Base-by-base conservation (phyloP, 2,888 invertebrate genomes). In the Nomada goodeniana region DNA sequence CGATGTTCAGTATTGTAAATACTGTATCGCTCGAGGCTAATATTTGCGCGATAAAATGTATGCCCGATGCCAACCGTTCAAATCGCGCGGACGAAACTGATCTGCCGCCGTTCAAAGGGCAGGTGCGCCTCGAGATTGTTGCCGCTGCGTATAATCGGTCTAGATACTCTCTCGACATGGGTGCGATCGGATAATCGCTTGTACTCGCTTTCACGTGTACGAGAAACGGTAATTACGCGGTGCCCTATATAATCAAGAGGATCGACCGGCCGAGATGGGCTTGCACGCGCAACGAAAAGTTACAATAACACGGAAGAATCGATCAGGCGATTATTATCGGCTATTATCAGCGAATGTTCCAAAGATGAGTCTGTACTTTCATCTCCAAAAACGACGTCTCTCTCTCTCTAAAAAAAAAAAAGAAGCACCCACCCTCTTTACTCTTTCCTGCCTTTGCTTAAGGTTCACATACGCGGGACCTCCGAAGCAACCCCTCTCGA, bases 51-150 rank as follows among this genome's bases (percentile, higher is more conserved):
- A 60, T 26, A 26, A 65, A 61, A 61, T 61, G 50, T 65, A 59
- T 29, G 23, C 68, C 2, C 47, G 1, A 15, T 47, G 18, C 11
- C 11, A 13, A 47, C 15, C n/a, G 1, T 20, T 0, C 5, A 18
- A 77, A 72, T 67, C 36, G 44, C n/a, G 47, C 1, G 4, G 11
- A n/a, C n/a, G 53, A 53, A 26, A 5, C 1, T 10, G 60, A 15
- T 52, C 5, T 23, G 10, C 47, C 47, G 18, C n/a, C 26, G n/a
- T 20, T 18, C 26, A 3, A 11, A 2, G 36, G 57, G 83, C 88
- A 88, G 88, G 80, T 88, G 88, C 73, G 44, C 29, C 75, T 60
- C 77, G 84, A 81, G 86, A 87, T 87, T 87, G 79, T 80, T 72
- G 52, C 70, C 55, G 77, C 74, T 70, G 77, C 82, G 61, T 71